Base-by-base conservation (phyloP, 37 sponge, comb jelly and placozoan genomes). In the Spongilla lacustris region DNA sequence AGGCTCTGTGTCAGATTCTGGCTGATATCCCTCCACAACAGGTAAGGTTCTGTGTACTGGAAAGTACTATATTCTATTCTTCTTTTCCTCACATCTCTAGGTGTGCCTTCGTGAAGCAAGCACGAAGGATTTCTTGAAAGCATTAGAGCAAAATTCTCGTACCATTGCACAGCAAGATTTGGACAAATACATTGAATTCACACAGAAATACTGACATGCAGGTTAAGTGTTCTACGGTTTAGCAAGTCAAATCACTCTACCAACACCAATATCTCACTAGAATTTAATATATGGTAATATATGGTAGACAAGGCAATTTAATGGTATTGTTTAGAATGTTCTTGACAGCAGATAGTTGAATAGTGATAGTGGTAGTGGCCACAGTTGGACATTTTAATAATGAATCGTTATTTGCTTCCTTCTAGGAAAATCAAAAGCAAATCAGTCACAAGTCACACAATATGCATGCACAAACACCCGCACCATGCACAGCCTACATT, bases 291-390 rank as follows among this genome's bases (percentile, higher is more conserved):
- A n/a, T n/a, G n/a, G n/a, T n/a, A n/a, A n/a, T n/a, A n/a, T n/a
- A 14, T 77, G 58, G 58, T 14, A 58, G 58, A 17, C 14, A 58
- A 58, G 58, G 58, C 21, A 58, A 58, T 14, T 58, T 87, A 68
- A 83, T 90, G 50, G 88, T 74, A 28, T 74, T 74, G 36, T 67
- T 77, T 77, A 91, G 91, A 21, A 98, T 87, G 82, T 93, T 98
- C 95, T 98, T 94, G 46, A 93, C 98, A 30, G 95, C 98, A 50
- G 94, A 88, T 13, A 95, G 32, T n/a, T n/a, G n/a, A n/a, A n/a
- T n/a, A n/a, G n/a, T n/a, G n/a, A n/a, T n/a, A n/a, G n/a, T n/a
- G n/a, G n/a, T n/a, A n/a, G n/a, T n/a, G n/a, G n/a, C n/a, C n/a
- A n/a, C n/a, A n/a, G n/a, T n/a, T n/a, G n/a, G n/a, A n/a, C n/a